Percentiles rank a stretch among this genome's conserved stretches.
Conservation (phyloP, 2,113 vertebrate species). For the Coptodon bakossiorum region DNA sequence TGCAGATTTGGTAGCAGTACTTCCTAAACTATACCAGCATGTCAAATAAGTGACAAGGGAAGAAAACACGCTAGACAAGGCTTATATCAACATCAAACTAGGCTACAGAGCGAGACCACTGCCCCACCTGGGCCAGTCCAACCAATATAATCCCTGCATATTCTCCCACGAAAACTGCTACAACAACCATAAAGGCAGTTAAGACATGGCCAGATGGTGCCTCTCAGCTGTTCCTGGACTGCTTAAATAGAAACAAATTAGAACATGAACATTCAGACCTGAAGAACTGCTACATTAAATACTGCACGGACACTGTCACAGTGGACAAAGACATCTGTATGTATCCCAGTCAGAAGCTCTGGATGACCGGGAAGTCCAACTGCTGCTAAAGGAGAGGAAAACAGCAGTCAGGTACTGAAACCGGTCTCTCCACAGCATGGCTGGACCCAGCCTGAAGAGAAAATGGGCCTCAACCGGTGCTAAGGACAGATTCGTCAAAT, state of each 20-base stretch:
- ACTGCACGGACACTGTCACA: background rate
- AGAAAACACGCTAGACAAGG: background rate
- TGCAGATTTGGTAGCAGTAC: background rate
- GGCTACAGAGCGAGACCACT: background rate
- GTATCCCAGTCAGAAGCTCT: background rate
- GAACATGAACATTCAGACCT: background rate
- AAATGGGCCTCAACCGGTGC: accelerated
- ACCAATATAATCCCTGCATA: background rate
- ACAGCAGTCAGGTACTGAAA: background rate
- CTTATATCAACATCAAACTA: background rate
- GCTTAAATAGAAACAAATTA: background rate
- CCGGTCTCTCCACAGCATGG: background rate
- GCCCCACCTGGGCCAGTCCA: background rate
- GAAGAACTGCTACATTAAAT: accelerated
- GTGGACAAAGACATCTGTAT: background rate
- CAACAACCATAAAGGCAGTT: background rate
- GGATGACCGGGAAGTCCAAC: background rate
- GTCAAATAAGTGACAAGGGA: background rate
- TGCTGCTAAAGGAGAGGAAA: background rate
- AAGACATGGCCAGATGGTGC: background rate
- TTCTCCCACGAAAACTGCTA: background rate
- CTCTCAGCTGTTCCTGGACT: background rate
- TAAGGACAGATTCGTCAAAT: background rate
- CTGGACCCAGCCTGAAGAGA: background rate
- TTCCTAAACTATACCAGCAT: accelerated